Evolutionary conservation across 2,113 vertebrate genomes (phyloP).

Genomic region (Ibidorhyncha struthersii): DNA sequence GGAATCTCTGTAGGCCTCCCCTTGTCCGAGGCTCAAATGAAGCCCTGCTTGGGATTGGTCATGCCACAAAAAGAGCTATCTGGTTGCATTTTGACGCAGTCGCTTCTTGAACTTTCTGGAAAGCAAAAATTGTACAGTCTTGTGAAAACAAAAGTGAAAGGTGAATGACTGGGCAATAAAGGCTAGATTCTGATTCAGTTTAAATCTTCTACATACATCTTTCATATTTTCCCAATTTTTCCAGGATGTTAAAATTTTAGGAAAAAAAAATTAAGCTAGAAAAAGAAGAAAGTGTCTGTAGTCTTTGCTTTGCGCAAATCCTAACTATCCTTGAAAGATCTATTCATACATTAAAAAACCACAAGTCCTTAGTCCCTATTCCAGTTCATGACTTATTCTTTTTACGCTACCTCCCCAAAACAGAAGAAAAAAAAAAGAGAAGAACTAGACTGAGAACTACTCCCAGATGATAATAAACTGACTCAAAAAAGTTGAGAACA

Average conservation of each 20-base stretch:
- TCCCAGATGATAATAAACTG: constrained; percentile 22
- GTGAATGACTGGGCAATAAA: neutral
- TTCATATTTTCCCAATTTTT: neutral
- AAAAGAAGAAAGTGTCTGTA: neutral
- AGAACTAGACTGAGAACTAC: neutral
- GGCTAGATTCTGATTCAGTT: neutral
- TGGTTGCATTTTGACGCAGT: neutral
- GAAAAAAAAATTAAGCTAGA: neutral
- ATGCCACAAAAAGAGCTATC: neutral
- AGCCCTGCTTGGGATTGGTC: neutral
- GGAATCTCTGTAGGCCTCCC: neutral
- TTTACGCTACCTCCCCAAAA: neutral
- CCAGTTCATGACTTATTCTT: neutral
- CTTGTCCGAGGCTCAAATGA: neutral
- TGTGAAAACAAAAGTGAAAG: neutral
- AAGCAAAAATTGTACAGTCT: neutral
- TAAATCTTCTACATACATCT: neutral
- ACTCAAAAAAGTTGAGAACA: constrained; percentile 14
- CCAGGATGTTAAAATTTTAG: neutral
- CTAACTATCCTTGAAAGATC: neutral
- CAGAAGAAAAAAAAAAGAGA: neutral
- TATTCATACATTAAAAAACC: neutral
- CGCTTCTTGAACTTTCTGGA: neutral
- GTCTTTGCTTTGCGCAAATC: neutral
- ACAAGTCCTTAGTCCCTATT: neutral